Conservation (phyloP, 2,113 vertebrate genomes). For the Oreochromis spilurus region DNA sequence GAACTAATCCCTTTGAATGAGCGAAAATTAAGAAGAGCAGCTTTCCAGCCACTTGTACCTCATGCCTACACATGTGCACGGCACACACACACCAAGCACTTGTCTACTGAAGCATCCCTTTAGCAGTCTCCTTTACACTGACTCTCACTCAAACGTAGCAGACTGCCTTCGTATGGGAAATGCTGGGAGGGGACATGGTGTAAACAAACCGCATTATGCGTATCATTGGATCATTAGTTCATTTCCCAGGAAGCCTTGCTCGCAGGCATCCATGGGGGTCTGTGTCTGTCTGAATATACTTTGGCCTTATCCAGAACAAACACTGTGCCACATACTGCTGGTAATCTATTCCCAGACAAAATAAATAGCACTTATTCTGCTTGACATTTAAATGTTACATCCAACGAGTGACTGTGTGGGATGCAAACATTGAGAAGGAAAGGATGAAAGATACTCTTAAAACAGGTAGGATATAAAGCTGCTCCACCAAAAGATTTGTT, state of each 20-base stretch:
- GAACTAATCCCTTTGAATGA: not conserved
- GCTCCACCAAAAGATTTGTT: not conserved
- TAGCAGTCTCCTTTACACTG: not conserved
- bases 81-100: not conserved
- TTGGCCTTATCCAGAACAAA: conserved; percentile 26
- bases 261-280: not conserved
- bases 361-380: conserved; percentile 38
- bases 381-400: conserved; percentile 61
- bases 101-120: not conserved
- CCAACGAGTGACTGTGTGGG: conserved; percentile 21
- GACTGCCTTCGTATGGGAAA: not conserved
- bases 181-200: not conserved
- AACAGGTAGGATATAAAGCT: not conserved
- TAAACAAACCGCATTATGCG: conserved; percentile 4
- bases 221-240: conserved; percentile 31
- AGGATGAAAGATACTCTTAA: not conserved
- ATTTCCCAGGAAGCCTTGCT: conserved; percentile 23
- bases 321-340: conserved; percentile 9
- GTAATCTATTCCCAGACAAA: conserved; percentile 31
- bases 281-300: conserved; percentile 6
- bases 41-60: not conserved
- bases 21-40: not conserved
- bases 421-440: conserved; percentile 5
- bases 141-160: not conserved
- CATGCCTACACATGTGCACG: not conserved